Evolutionary conservation across 2,888 invertebrate genomes (phyloP).

Genomic region (Disparrhopalites patrizii): DNA sequence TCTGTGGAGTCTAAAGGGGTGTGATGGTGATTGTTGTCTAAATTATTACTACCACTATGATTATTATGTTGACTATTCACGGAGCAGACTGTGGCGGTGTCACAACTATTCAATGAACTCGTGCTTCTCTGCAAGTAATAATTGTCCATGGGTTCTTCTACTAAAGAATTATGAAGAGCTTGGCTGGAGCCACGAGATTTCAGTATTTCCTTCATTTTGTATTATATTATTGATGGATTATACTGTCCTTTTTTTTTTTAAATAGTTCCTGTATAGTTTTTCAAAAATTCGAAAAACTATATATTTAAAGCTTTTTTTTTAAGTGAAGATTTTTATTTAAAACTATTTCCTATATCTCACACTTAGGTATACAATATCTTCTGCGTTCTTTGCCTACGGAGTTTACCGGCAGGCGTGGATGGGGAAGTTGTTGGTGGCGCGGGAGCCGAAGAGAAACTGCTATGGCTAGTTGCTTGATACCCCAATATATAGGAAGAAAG

Average conservation of each 20-base stretch:
- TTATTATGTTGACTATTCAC: slow-evolving; percentile 11
- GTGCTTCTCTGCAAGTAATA: slow-evolving; percentile 11
- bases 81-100: slow-evolving; percentile 11
- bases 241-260: background rate
- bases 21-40: background rate
- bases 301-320: background rate
- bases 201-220: slow-evolving; percentile 18
- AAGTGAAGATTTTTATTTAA: too few species aligned
- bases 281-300: background rate
- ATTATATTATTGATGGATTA: background rate
- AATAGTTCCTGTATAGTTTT: background rate
- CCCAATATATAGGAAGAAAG: too few species aligned
- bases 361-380: too few species aligned
- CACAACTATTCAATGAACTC: slow-evolving; percentile 10
- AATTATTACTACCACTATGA: slow-evolving; percentile 2
- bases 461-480: too few species aligned
- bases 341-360: too few species aligned
- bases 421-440: too few species aligned
- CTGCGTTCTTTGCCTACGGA: too few species aligned
- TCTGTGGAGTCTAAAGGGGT: too few species aligned
- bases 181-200: slow-evolving; percentile 1
- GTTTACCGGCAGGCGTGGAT: too few species aligned
- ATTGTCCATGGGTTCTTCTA: slow-evolving; percentile 11
- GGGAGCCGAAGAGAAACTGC: too few species aligned
- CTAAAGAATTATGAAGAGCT: slow-evolving; percentile 14